Evolutionary conservation across 2,888 invertebrate genomes (phyloP).

Genomic region (Gisinianus flammeolus): DNA sequence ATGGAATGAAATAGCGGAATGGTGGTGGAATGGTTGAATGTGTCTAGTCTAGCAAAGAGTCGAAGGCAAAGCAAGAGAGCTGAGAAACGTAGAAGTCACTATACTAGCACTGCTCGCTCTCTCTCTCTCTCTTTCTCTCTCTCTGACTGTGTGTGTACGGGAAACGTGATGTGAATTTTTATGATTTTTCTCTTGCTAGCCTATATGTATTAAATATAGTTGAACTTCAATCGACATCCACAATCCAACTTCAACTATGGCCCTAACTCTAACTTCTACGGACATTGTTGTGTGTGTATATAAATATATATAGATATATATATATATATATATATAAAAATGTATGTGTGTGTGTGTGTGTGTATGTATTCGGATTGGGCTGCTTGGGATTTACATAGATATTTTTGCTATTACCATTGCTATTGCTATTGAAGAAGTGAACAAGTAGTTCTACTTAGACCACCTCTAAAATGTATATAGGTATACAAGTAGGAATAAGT

Average conservation of each 20-base stretch:
- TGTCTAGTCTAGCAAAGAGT: not conserved
- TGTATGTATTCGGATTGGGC: too few species aligned
- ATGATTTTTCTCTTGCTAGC: constrained; percentile 39
- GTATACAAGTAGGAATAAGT: too few species aligned
- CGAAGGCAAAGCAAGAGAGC: not conserved
- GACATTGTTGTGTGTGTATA: constrained; percentile 9
- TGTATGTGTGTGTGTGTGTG: not conserved
- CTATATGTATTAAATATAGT: constrained; percentile 31
- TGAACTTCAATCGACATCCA: constrained; percentile 26
- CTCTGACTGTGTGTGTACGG: constrained; percentile 41
- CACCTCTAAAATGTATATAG: too few species aligned
- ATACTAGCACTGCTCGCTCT: too few species aligned
- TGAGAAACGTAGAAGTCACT: not conserved
- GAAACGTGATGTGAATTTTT: constrained; percentile 41
- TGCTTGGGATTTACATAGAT: constrained; percentile 5
- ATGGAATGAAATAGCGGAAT: not conserved
- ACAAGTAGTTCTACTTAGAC: not conserved
- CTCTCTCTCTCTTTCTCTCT: constrained; percentile 32
- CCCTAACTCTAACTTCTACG: not conserved
- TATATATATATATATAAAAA: not conserved
- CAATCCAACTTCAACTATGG: not conserved
- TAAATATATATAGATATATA: not conserved
- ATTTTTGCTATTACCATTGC: not conserved
- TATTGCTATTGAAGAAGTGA: not conserved
- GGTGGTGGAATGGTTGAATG: not conserved